Base-by-base conservation (phyloP, 2,888 invertebrate genomes). In the Minunthozetes semirufus region DNA sequence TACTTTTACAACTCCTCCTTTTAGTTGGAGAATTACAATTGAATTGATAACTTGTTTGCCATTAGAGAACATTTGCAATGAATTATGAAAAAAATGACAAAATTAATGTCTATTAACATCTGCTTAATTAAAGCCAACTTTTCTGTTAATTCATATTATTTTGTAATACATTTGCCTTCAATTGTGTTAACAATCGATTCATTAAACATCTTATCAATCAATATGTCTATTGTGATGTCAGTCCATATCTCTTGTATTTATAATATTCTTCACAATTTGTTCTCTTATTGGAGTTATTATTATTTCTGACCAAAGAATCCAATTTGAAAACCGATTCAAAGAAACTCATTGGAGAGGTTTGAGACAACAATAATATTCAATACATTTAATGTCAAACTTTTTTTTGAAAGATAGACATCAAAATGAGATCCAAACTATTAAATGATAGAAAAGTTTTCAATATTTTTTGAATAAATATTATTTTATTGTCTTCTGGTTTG, bases 1-100 rank as follows among this genome's bases (percentile, higher is more conserved):
- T 63, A 13, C 22, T 15, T 3, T 61, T 61, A 61, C 61, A 61
- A 63, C 63, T 63, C 63, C 63, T 33, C 38, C 63, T 63, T 29
- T 63, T 63, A 29, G 33, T 63, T 61, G 22, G 22, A 61, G 61
- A 27, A 33, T 61, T 11, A 61, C 61, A 61, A 61, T 61, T 61
- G 61, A 61, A 61, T 61, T 61, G 5, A 61, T 61, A 61, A 27
- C 2, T 61, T 61, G 61, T 61, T 61, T 53, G 53, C 53, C n/a
- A 61, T 61, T 61, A 61, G 8, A 17, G 22, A 19, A 33, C 61
- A 61, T 33, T 63, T 38, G 5, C 63, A 63, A 33, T 29, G 38
- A 19, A 61, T 15, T 3, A 50, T 27, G 11, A 22, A 17, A 61
- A 29, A 22, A 61, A 61, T 27, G 61, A 61, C 61, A 61, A 61